phyloP scores from a whole-genome alignment of 2,888 invertebrate species.

The Watsonalla binaria region DNA sequence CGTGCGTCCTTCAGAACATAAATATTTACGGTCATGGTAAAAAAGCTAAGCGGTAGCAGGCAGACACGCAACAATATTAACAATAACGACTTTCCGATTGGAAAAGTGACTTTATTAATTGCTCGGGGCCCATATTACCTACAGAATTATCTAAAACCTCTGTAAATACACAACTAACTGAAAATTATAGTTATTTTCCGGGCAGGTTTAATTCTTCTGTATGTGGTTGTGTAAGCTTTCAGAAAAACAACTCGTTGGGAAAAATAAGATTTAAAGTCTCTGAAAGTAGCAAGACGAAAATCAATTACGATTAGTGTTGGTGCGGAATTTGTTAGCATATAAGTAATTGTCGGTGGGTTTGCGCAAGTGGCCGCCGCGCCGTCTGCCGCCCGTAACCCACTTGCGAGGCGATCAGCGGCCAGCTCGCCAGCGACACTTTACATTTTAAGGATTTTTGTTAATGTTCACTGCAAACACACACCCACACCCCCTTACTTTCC shows the following conservation, averaged over 20 bases:
- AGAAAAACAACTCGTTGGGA: neutral
- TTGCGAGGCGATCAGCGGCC: conserved; percentile 28
- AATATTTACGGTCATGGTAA: conserved; percentile 9
- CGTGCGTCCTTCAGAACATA: neutral
- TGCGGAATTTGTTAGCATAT: conserved; percentile 18
- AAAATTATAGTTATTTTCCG: too few relatives aligned
- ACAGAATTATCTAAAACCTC: too few relatives aligned
- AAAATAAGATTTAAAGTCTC: neutral
- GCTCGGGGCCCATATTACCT: too few relatives aligned
- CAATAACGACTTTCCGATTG: too few relatives aligned
- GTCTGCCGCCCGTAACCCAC: conserved; percentile 58
- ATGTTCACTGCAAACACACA: conserved; percentile 11
- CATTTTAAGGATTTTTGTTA: conserved; percentile 26
- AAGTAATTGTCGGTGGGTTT: conserved; percentile 48
- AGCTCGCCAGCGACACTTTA: conserved; percentile 12
- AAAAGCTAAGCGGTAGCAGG: conserved; percentile 35
- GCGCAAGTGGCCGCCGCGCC: conserved; percentile 47
- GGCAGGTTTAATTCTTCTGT: too few relatives aligned
- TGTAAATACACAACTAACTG: too few relatives aligned
- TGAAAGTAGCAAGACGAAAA: neutral
- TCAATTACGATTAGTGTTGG: conserved; percentile 4
- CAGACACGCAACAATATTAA: conserved; percentile 32
- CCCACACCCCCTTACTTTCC: conserved; percentile 16
- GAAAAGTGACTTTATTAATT: too few relatives aligned
- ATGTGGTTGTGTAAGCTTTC: too few relatives aligned